These are phyloP conservation scores for Charina bottae DNA, from an alignment of 2,113 vertebrate species.

Conservation along the genomic window DNA sequence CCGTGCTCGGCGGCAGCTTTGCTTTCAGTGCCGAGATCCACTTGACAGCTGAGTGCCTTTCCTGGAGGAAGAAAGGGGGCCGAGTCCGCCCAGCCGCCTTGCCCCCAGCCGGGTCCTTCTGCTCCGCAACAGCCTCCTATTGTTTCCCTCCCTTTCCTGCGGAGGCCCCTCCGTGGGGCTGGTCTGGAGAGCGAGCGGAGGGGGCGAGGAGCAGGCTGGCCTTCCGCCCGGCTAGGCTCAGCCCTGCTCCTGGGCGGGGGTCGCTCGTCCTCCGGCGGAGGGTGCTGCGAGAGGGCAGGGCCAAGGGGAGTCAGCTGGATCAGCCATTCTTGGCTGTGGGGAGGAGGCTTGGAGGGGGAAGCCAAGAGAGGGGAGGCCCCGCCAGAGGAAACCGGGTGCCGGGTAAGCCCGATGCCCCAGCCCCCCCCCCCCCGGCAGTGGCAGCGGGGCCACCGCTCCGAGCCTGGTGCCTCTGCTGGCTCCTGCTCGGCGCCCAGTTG, in stretches of 20 bases:
- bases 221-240: not conserved
- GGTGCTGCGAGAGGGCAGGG: not conserved
- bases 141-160: not conserved
- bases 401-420: not conserved
- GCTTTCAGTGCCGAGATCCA: not conserved
- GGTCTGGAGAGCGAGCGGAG: not conserved
- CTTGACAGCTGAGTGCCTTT: not conserved
- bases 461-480: not conserved
- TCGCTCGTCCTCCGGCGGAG: not conserved
- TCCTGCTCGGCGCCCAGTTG: not conserved
- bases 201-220: not conserved
- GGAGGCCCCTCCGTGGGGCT: not conserved
- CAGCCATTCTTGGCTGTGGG: not conserved
- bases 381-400: not conserved
- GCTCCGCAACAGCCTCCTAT: not conserved
- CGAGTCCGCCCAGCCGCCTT: not conserved
- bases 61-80: not conserved
- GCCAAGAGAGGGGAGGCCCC: not conserved
- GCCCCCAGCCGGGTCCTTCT: not conserved
- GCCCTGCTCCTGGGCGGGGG: not conserved
- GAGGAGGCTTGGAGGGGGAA: not conserved
- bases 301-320: not conserved
- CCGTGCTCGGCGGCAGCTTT: not conserved
- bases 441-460: not conserved
- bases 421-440: not conserved